A percentile compares a stretch with the other conserved stretches of the same genome.
Evolutionary conservation across 2,797 vertebrate genomes (phyloP).

Genomic region (Thalassophryne amazonica): DNA sequence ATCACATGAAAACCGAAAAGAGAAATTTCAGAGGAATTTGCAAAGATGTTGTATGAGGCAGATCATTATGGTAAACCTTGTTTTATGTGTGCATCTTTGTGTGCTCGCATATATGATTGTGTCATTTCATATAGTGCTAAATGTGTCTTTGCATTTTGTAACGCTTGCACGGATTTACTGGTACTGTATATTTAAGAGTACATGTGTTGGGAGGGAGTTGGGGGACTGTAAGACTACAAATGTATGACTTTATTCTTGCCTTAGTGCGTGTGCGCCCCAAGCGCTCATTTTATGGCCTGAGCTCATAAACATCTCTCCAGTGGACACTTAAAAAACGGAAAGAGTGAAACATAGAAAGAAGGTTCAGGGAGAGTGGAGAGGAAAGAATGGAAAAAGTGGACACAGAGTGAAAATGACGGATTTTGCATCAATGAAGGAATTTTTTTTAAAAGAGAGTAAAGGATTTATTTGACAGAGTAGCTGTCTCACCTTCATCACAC

Average conservation of each 20-base stretch:
- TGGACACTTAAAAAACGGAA: conserved; percentile 29
- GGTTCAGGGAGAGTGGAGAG: conserved; percentile 12
- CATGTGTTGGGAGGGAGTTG: neutral
- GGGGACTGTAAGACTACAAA: conserved; percentile 25
- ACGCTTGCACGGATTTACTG: no score
- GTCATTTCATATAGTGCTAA: no score
- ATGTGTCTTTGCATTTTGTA: no score
- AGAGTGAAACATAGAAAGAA: neutral
- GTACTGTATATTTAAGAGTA: conserved; percentile 3
- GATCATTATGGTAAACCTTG: neutral
- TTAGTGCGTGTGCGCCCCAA: conserved; percentile 16
- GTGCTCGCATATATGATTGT: no score
- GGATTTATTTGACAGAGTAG: neutral
- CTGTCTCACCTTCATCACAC: neutral
- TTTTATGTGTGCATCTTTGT: neutral
- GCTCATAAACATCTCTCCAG: conserved; percentile 42
- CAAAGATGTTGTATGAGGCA: no score
- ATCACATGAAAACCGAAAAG: no score
- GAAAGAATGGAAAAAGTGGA: neutral
- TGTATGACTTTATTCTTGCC: conserved; percentile 36
- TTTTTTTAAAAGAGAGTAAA: neutral
- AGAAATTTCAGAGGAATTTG: no score
- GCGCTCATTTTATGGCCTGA: conserved; percentile 23
- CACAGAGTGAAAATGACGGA: neutral
- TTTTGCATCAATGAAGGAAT: neutral